phyloP scores from a whole-genome alignment of 2,113 vertebrate genomes.

The Rhinolophus ferrumequinum region DNA sequence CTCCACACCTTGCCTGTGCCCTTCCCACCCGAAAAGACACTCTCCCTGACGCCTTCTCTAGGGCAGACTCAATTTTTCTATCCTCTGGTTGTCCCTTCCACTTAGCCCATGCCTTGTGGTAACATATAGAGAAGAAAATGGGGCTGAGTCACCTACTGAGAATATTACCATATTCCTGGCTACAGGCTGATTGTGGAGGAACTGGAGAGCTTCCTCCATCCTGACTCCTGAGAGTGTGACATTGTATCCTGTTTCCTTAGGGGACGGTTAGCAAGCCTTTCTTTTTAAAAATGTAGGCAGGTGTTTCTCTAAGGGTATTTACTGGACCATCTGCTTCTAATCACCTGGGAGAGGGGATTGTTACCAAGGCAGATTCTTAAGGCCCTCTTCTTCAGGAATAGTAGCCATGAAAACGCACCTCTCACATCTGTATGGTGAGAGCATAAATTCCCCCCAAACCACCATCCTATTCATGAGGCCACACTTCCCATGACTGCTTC shows the following conservation, averaged over 20 bases:
- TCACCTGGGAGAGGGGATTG: background rate
- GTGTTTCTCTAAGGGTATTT: background rate
- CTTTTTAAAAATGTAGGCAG: background rate
- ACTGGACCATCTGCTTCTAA: background rate
- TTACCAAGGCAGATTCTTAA: background rate
- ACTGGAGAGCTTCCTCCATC: no score
- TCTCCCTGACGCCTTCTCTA: background rate
- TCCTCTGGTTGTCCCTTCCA: background rate
- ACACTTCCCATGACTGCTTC: background rate
- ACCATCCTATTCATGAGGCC: background rate
- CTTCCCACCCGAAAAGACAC: no score
- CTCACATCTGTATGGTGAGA: background rate
- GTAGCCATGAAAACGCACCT: background rate
- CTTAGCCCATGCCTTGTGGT: no score
- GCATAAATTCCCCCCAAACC: background rate
- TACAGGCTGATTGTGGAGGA: background rate
- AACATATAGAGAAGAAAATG: background rate
- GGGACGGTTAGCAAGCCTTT: background rate
- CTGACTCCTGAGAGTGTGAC: no score
- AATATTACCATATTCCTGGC: background rate
- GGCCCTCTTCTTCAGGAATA: background rate
- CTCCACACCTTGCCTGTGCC: background rate
- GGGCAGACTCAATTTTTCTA: background rate
- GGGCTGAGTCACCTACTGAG: no score
- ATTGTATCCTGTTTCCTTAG: background rate